These are phyloP conservation scores for Hylyphantes graminicola DNA, from an alignment of 1,140 invertebrate genomes.

Conservation along the genomic window DNA sequence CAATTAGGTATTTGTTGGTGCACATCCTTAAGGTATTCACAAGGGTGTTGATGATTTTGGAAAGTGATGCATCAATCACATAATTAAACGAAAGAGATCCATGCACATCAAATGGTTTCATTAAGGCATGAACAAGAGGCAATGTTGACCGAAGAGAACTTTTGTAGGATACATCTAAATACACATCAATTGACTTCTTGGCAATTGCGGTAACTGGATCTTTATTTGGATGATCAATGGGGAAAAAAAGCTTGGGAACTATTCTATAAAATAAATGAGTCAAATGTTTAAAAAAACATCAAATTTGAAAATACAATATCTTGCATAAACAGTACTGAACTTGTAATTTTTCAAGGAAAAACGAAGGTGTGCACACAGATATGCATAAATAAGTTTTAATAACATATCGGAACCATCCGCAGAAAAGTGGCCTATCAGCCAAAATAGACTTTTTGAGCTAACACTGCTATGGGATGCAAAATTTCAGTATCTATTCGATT, in stretches of 20 bases:
- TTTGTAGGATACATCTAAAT: slow-evolving; percentile 66
- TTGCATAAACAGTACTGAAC: background rate
- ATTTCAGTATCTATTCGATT: too few species aligned
- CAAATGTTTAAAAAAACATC: background rate
- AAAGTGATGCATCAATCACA: slow-evolving; percentile 68
- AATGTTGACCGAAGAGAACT: slow-evolving; percentile 60
- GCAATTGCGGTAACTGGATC: slow-evolving; percentile 68
- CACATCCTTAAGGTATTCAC: slow-evolving; percentile 71
- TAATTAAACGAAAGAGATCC: slow-evolving; percentile 67
- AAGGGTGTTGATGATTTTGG: slow-evolving; percentile 70
- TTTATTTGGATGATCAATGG: slow-evolving; percentile 67
- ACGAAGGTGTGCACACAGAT: too few species aligned
- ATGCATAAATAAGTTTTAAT: too few species aligned
- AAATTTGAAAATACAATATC: background rate
- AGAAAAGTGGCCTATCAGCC: too few species aligned
- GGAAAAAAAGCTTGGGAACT: slow-evolving; percentile 67
- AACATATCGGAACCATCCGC: too few species aligned
- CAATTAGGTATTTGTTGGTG: slow-evolving; percentile 74
- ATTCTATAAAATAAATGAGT: slow-evolving; percentile 55
- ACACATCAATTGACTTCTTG: slow-evolving; percentile 64
- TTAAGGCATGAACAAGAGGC: slow-evolving; percentile 66
- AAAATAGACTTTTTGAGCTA: too few species aligned
- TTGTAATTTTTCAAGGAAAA: too few species aligned
- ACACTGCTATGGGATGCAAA: too few species aligned
- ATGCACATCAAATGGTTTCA: slow-evolving; percentile 68